These are phyloP conservation scores for Epinotia nisella DNA, from an alignment of 2,888 invertebrate genomes.

Conservation along the genomic window DNA sequence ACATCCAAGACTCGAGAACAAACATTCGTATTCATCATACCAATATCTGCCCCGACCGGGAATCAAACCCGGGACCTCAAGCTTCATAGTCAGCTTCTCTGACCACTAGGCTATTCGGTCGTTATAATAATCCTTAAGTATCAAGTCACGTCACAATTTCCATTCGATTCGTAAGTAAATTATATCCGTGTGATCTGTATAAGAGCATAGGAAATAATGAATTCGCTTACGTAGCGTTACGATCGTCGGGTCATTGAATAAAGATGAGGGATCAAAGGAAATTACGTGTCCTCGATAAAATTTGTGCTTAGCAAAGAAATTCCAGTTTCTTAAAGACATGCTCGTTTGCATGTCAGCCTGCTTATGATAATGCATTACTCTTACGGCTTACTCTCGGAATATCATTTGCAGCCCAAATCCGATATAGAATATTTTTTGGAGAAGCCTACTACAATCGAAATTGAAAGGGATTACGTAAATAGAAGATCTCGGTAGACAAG, in stretches of 20 bases:
- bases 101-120: no score
- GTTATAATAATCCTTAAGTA: slow-evolving; percentile 28
- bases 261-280: slow-evolving; percentile 83
- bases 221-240: slow-evolving; percentile 79
- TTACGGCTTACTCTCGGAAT: slow-evolving; percentile 13
- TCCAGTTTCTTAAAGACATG: slow-evolving; percentile 61
- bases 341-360: slow-evolving; percentile 64
- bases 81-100: no score
- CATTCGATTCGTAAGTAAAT: slow-evolving; percentile 52
- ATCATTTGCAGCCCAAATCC: slow-evolving; percentile 24
- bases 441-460: slow-evolving; percentile 50
- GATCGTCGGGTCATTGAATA: slow-evolving; percentile 81
- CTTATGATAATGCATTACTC: slow-evolving; percentile 37
- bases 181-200: slow-evolving; percentile 56
- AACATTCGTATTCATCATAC: no score
- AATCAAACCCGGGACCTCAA: no score
- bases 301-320: slow-evolving; percentile 76
- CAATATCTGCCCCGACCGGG: no score
- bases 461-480: slow-evolving; percentile 60
- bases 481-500: slow-evolving; percentile 60
- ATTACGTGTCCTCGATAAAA: slow-evolving; percentile 79
- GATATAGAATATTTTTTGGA: slow-evolving; percentile 17
- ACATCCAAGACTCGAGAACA: no score
- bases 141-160: slow-evolving; percentile 40
- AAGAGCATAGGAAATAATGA: slow-evolving; percentile 75